These are phyloP conservation scores for Cosmia pyralina DNA, from an alignment of 2,888 invertebrate genomes.

Conservation along the genomic window DNA sequence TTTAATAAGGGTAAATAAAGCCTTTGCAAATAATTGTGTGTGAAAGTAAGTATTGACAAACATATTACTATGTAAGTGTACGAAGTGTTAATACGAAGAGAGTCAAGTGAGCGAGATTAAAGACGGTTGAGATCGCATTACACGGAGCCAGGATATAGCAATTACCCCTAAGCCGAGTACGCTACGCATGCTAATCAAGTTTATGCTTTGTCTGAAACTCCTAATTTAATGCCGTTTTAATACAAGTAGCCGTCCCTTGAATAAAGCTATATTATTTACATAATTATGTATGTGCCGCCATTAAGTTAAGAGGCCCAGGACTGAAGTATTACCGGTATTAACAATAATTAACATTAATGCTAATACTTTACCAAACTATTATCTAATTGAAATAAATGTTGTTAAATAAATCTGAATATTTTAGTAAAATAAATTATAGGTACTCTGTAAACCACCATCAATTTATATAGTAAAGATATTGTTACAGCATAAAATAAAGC, in stretches of 20 bases:
- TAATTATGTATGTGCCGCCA: constrained; percentile 30
- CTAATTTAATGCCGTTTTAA: constrained; percentile 60
- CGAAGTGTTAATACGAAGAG: constrained; percentile 38
- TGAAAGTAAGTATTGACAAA: constrained; percentile 54
- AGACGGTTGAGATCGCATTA: constrained; percentile 65
- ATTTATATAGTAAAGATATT: constrained; percentile 10
- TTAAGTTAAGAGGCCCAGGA: constrained; percentile 23
- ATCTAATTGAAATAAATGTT: constrained; percentile 8
- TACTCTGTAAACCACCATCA: not conserved
- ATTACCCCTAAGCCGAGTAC: constrained; percentile 65
- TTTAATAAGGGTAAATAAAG: constrained; percentile 45
- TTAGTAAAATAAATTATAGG: not conserved
- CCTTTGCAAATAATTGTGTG: constrained; percentile 56
- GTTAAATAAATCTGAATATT: constrained; percentile 11
- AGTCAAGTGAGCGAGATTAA: constrained; percentile 63
- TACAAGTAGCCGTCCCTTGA: constrained; percentile 43
- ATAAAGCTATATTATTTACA: constrained; percentile 55
- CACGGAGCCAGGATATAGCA: constrained; percentile 69
- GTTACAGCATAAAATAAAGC: constrained; percentile 19
- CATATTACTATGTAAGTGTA: constrained; percentile 43
- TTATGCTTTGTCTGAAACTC: constrained; percentile 65
- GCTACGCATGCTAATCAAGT: constrained; percentile 70
- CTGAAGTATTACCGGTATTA: constrained; percentile 3
- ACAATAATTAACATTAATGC: constrained; percentile 9
- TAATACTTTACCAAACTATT: not conserved